phyloP scores from a whole-genome alignment of 2,888 invertebrate genomes.

The Gibbula magus region DNA sequence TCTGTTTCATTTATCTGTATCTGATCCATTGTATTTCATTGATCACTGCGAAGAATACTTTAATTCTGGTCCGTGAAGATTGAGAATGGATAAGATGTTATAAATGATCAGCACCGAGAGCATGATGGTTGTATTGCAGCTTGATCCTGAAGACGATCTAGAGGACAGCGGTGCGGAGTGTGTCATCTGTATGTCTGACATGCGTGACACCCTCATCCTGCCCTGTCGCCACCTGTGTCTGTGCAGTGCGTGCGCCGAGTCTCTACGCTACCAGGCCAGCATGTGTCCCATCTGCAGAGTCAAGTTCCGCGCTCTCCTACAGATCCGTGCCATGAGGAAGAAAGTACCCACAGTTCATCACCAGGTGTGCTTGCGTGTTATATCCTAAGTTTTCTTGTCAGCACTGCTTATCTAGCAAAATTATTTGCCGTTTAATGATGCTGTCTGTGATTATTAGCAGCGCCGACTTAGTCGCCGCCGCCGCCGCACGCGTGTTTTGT shows the following conservation, averaged over 20 bases:
- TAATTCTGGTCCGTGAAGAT: too few relatives aligned
- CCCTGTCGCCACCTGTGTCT: conserved; percentile 97
- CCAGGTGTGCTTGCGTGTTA: conserved; percentile 7
- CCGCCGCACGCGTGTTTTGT: too few relatives aligned
- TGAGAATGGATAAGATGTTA: too few relatives aligned
- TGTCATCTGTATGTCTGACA: conserved; percentile 99
- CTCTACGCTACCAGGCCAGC: conserved; percentile 92
- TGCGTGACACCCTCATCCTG: conserved; percentile 95
- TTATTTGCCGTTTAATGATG: too few relatives aligned
- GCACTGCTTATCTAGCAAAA: too few relatives aligned
- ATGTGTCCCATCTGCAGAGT: conserved; percentile 99
- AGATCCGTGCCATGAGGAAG: conserved; percentile 94
- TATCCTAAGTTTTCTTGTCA: too few relatives aligned
- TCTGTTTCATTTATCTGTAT: too few relatives aligned
- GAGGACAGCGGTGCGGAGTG: conserved; percentile 89
- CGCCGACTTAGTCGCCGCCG: too few relatives aligned
- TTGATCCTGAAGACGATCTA: conserved; percentile 68
- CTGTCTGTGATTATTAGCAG: too few relatives aligned
- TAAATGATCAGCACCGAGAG: too few relatives aligned
- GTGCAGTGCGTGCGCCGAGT: conserved; percentile 98
- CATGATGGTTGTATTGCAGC: conserved; percentile 28
- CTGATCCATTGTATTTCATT: too few relatives aligned
- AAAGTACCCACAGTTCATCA: conserved; percentile 56
- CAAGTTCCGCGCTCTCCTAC: conserved; percentile 97
- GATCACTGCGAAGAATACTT: too few relatives aligned